Evolutionary conservation across 2,113 vertebrate genomes (phyloP).

Genomic region (Speoplatyrhinus poulsoni): DNA sequence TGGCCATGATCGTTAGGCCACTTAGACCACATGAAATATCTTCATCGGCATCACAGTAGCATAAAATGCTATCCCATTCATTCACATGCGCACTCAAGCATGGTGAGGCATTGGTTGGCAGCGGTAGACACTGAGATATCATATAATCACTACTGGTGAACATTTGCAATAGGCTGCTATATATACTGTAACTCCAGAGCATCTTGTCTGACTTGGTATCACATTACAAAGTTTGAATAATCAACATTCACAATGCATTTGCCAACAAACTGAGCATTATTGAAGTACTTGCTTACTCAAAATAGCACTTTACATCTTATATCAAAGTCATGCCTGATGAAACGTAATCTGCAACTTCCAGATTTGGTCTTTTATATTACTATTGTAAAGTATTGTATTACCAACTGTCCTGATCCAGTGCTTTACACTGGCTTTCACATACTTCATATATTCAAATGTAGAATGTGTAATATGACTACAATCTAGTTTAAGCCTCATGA

Average conservation of each 20-base stretch:
- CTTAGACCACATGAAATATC: conserved; percentile 41
- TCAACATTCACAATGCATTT: neutral
- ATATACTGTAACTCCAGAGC: neutral
- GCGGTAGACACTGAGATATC: neutral
- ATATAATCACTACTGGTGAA: neutral
- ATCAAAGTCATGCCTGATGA: neutral
- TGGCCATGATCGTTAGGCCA: conserved; percentile 48
- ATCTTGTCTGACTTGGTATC: neutral
- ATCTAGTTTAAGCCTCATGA: too few species aligned
- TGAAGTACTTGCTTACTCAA: neutral
- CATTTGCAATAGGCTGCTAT: neutral
- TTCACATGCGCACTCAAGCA: neutral
- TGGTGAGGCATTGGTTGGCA: neutral
- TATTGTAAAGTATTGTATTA: too few species aligned
- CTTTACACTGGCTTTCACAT: too few species aligned
- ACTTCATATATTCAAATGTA: too few species aligned
- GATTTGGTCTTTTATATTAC: too few species aligned
- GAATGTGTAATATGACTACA: too few species aligned
- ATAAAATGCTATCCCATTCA: conserved; percentile 10
- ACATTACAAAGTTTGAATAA: neutral
- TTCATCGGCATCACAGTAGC: conserved; percentile 1
- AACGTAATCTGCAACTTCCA: too few species aligned
- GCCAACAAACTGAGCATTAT: neutral
- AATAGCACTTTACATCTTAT: neutral
- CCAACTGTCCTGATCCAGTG: too few species aligned